Evolutionary conservation across 2,888 invertebrate species (phyloP).

Genomic region (Parnassius apollo): DNA sequence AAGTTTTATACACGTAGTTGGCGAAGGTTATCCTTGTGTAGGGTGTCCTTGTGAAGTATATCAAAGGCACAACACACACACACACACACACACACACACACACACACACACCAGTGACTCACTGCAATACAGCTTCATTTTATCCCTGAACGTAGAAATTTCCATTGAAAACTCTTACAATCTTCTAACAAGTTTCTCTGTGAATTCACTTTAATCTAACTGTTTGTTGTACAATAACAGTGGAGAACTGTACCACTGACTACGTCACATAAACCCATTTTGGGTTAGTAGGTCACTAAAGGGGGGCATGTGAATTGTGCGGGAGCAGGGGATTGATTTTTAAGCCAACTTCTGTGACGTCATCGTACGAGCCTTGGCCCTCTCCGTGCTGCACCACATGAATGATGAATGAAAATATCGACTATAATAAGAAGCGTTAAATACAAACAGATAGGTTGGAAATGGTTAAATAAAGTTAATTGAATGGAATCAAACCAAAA

Average conservation of each 20-base stretch:
- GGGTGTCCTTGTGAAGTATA: conserved; percentile 14
- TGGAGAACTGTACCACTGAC: conserved; percentile 55
- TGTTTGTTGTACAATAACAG: conserved; percentile 39
- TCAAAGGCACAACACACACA: conserved; percentile 40
- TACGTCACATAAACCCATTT: conserved; percentile 72
- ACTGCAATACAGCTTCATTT: conserved; percentile 34
- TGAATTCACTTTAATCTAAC: conserved; percentile 13
- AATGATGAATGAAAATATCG: conserved; percentile 74
- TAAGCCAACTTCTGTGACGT: conserved; percentile 65
- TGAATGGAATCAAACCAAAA: too few relatives aligned
- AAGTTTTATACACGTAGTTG: conserved; percentile 33
- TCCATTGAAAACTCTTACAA: conserved; percentile 66
- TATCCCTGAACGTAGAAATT: conserved; percentile 50
- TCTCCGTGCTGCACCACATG: conserved; percentile 45
- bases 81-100: conserved; percentile 35
- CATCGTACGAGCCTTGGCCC: conserved; percentile 47
- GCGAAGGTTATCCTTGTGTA: conserved; percentile 42
- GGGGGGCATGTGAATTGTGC: conserved; percentile 63
- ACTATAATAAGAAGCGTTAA: conserved; percentile 33
- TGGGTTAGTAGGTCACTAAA: conserved; percentile 75
- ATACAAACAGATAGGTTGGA: not conserved
- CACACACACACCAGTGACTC: conserved; percentile 35
- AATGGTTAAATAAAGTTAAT: too few relatives aligned
- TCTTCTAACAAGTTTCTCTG: conserved; percentile 48
- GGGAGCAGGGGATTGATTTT: conserved; percentile 59